Evolutionary conservation across 2,113 vertebrate genomes (phyloP).

Genomic region (Chionis minor): DNA sequence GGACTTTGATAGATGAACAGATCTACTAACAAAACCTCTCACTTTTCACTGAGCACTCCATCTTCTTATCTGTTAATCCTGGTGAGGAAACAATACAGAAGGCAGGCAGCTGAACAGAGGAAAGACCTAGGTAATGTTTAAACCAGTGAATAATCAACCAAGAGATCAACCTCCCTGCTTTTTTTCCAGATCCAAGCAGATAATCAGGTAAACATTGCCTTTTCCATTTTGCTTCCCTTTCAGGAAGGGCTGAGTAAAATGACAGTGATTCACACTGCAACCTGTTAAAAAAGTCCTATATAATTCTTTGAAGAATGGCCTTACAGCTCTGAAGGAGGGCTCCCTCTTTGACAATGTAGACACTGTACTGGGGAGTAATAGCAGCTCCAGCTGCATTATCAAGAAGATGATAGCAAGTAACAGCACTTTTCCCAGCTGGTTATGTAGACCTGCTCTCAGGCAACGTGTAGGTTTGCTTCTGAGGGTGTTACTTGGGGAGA

Average conservation of each 20-base stretch:
- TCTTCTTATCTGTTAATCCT: slow-evolving; percentile 47
- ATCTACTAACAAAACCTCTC: slow-evolving; percentile 55
- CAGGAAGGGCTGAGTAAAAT: background rate
- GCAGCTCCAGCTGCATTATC: background rate
- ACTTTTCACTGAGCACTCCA: slow-evolving; percentile 34
- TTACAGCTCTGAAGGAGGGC: background rate
- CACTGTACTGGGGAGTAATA: background rate
- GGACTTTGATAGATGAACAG: slow-evolving; percentile 64
- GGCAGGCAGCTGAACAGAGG: background rate
- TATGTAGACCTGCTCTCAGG: background rate
- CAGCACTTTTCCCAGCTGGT: slow-evolving; percentile 1
- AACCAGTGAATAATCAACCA: background rate
- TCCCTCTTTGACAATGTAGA: background rate
- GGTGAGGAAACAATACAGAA: background rate
- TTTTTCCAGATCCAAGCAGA: background rate
- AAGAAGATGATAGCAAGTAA: background rate
- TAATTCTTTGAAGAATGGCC: background rate
- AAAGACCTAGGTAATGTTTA: background rate
- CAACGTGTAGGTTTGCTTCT: background rate
- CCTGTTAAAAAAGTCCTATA: background rate
- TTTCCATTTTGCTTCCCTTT: background rate
- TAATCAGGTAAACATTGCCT: background rate
- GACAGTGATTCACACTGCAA: background rate
- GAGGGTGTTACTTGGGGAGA: background rate
- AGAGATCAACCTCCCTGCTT: background rate